These are phyloP conservation scores for Zaprionus ornatus DNA, from an alignment of 1,140 invertebrate genomes.

Conservation along the genomic window DNA sequence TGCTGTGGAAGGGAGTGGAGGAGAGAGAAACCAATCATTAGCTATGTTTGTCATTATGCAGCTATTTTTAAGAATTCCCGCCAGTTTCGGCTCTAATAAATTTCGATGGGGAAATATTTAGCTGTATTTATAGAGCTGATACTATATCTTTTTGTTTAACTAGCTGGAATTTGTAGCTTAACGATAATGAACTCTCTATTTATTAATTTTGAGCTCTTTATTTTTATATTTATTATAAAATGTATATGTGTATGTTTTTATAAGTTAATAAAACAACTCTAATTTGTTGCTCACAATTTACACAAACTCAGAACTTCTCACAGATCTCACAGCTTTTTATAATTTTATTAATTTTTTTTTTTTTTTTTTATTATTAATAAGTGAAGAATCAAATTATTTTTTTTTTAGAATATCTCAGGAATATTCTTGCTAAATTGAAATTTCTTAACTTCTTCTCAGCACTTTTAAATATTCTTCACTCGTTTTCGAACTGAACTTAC, in stretches of 20 bases:
- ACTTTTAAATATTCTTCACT: conserved; percentile 5
- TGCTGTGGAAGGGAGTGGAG: conserved; percentile 48
- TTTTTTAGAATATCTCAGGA: not conserved
- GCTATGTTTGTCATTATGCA: conserved; percentile 36
- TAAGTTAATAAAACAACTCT: too few relatives aligned
- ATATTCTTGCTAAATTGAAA: not conserved
- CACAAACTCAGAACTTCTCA: too few relatives aligned
- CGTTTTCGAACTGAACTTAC: conserved; percentile 25
- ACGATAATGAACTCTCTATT: not conserved
- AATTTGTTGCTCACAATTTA: too few relatives aligned
- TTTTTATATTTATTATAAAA: not conserved
- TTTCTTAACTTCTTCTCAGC: not conserved
- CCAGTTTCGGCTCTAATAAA: conserved; percentile 9
- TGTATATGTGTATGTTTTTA: too few relatives aligned
- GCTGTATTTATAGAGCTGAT: conserved; percentile 28
- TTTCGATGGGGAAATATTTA: conserved; percentile 5
- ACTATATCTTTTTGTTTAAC: not conserved
- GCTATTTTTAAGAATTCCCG: conserved; percentile 44
- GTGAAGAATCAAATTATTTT: not conserved
- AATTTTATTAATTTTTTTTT: too few relatives aligned
- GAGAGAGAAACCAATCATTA: conserved; percentile 35
- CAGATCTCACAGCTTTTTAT: not conserved
- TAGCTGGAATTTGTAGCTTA: not conserved
- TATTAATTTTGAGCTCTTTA: not conserved
- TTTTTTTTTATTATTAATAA: too few relatives aligned